These are phyloP conservation scores for Bombus polaris DNA, from an alignment of 1,140 invertebrate genomes.

Conservation along the genomic window DNA sequence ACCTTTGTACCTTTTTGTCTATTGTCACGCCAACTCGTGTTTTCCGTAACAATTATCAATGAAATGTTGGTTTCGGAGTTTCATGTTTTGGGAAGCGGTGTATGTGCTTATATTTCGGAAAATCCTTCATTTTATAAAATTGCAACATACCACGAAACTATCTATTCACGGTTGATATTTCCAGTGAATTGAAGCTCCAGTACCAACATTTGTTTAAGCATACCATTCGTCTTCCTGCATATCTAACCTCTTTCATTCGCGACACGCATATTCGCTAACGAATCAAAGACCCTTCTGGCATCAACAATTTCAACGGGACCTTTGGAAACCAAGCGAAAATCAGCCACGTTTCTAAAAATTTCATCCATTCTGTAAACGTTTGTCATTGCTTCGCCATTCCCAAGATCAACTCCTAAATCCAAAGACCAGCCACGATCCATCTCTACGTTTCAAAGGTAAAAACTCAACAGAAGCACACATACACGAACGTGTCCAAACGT, in stretches of 20 bases:
- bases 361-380: background rate
- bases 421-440: background rate
- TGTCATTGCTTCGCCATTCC: background rate
- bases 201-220: background rate
- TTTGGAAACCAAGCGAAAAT: too few relatives aligned
- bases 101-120: too few relatives aligned
- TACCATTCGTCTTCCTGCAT: background rate
- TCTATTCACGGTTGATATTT: background rate
- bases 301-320: background rate
- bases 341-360: background rate
- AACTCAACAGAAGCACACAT: background rate
- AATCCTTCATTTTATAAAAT: background rate
- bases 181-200: background rate
- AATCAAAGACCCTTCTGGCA: background rate
- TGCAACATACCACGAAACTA: too few relatives aligned
- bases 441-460: background rate
- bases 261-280: background rate
- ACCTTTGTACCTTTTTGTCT: too few relatives aligned
- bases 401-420: background rate
- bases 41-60: too few relatives aligned
- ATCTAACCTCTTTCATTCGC: background rate
- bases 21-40: too few relatives aligned
- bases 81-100: too few relatives aligned
- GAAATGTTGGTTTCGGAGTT: too few relatives aligned
- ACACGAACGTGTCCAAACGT: background rate